phyloP scores from a whole-genome alignment of 2,888 invertebrate genomes.

The Panzeria rudis region DNA sequence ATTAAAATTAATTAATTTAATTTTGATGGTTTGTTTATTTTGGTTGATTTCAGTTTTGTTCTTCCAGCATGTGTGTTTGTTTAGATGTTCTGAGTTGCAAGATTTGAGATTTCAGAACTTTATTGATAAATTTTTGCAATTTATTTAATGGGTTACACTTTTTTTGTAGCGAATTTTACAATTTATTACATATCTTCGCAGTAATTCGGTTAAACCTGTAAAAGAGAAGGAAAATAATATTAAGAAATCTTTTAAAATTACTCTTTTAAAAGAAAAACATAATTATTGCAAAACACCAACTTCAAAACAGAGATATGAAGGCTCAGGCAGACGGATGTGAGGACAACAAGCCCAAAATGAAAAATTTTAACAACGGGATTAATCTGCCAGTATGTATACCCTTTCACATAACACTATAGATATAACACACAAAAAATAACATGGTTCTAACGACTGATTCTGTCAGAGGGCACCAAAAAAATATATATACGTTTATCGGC shows the following conservation, averaged over 20 bases:
- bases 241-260: background rate
- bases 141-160: background rate
- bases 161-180: conserved; percentile 24
- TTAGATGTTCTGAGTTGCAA: background rate
- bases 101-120: background rate
- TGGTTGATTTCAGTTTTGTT: conserved; percentile 2
- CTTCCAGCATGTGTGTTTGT: background rate
- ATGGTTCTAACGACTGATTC: too few relatives aligned
- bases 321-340: too few relatives aligned
- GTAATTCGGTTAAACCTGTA: conserved; percentile 28
- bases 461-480: too few relatives aligned
- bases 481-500: too few relatives aligned
- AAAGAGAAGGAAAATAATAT: background rate
- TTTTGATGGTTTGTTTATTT: conserved; percentile 19
- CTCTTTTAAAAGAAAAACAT: too few relatives aligned
- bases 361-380: too few relatives aligned
- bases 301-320: too few relatives aligned
- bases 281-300: too few relatives aligned
- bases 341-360: too few relatives aligned
- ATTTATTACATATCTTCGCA: conserved; percentile 23
- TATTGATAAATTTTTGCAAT: background rate
- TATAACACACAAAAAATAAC: too few relatives aligned
- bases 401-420: too few relatives aligned
- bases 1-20: conserved; percentile 33
- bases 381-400: too few relatives aligned